Conservation (phyloP, 1,140 invertebrate species). For the Drosophila subobscura region DNA sequence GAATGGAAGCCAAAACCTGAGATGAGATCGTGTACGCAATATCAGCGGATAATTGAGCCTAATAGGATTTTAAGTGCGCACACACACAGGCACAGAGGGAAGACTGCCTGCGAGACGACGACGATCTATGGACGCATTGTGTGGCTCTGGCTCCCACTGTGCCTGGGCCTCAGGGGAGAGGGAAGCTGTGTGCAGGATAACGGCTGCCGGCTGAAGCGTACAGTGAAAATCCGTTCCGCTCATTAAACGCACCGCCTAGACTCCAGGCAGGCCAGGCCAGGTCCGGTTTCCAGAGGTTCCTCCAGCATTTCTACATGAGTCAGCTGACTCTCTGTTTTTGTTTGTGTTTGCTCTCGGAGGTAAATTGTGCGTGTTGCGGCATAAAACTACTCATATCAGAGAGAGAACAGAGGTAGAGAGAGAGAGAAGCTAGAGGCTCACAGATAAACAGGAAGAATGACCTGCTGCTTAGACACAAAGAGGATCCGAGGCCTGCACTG, state of each 20-base stretch:
- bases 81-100: conserved; percentile 29
- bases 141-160: conserved; percentile 69
- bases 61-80: conserved; percentile 83
- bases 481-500: conserved; percentile 31
- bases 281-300: conserved; percentile 17
- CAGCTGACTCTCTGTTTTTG: conserved; percentile 67
- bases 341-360: conserved; percentile 67
- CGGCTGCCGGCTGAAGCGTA: conserved; percentile 62
- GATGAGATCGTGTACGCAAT: conserved; percentile 80
- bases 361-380: conserved; percentile 79
- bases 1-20: conserved; percentile 55
- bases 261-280: conserved; percentile 19
- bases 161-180: conserved; percentile 33
- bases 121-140: conserved; percentile 45
- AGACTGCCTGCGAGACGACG: conserved; percentile 21
- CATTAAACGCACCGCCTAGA: conserved; percentile 75
- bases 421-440: conserved; percentile 10
- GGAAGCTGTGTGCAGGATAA: conserved; percentile 64
- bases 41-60: conserved; percentile 83
- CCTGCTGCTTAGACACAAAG: conserved; percentile 73
- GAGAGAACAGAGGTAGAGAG: conserved; percentile 8
- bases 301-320: conserved; percentile 61
- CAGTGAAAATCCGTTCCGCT: conserved; percentile 75
- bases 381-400: conserved; percentile 60
- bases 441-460: conserved; percentile 79